Base-by-base conservation (phyloP, 37 sponge, comb jelly and placozoan genomes). In the Spongilla lacustris region DNA sequence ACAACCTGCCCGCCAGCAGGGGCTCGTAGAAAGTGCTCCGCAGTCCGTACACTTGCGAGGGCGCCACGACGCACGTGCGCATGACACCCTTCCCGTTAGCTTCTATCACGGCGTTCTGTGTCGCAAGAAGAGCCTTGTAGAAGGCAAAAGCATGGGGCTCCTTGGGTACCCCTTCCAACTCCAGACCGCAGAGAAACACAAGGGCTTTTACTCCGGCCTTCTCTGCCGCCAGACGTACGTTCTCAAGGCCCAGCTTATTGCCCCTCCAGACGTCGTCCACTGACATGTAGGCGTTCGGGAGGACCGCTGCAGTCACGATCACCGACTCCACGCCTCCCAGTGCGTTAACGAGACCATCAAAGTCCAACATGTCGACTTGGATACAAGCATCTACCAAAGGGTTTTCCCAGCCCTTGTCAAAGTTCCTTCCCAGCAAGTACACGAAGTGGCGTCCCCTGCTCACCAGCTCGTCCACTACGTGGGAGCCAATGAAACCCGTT, bases 301-400 rank as follows among this genome's bases (percentile, higher is more conserved):
- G 10, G 34, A 73, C 67, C 25, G 83, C 88, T 35, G 85, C 88
- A 0, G 84, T 31, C 70, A 88, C 75, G 11, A 94, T 81, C 1
- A 94, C 91, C 27, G 88, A 82, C 36, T 94, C 94, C 23, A 94
- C 91, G 4, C 88, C 90, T 32, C 84, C 79, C 33, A 94, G 72
- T 0, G 91, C 91, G 8, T 58, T 82, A 4, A 85, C 83, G 21
- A 94, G 73, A 29, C 85, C 85, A 29, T 90, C 94, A 29, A 84
- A 70, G 74, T 94, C 91, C 73, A 41, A 33, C 85, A 94, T 31
- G 77, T 94, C 94, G 28, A 94, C 91, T 48, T 90, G 91, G 34
- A 94, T 78, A 50, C 81, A 82, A 11, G 86, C 90, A 50, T 87
- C 91, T 3, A 86, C 91, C 69, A 76, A 66, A 3, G 89, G 85